Conservation (phyloP, 2,888 invertebrate genomes). For the Lottia scabra region DNA sequence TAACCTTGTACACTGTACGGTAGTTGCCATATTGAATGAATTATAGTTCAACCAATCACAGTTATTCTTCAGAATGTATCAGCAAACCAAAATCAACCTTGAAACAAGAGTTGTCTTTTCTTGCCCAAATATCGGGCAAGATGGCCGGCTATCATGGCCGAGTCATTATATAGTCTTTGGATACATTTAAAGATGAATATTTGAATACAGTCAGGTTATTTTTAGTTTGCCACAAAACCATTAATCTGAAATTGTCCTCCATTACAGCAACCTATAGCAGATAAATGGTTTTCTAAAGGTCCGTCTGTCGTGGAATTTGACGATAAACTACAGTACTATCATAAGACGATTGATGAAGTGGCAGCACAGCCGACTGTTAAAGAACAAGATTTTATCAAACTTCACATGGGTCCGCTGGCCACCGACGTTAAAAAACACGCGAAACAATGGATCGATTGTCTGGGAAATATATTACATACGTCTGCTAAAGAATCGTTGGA, state of each 20-base stretch:
- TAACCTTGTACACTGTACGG: no score
- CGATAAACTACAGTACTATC: conserved; percentile 87
- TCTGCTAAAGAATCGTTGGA: conserved; percentile 79
- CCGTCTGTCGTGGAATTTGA: conserved; percentile 80
- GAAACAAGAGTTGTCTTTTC: no score
- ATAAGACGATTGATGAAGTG: conserved; percentile 80
- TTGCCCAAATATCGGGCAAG: no score
- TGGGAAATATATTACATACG: conserved; percentile 79
- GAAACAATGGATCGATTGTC: conserved; percentile 81
- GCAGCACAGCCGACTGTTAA: conserved; percentile 63
- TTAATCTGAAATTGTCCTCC: background rate
- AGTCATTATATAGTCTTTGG: no score
- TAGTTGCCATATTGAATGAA: no score
- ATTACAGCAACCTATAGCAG: conserved; percentile 75
- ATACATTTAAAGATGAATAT: no score
- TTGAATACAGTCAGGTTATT: no score
- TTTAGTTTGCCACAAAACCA: no score
- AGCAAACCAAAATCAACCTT: no score
- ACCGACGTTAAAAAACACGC: conserved; percentile 80
- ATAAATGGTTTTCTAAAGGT: conserved; percentile 80
- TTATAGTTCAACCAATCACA: no score
- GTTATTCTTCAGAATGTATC: no score
- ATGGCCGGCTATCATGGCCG: no score
- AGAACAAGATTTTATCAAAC: conserved; percentile 68
- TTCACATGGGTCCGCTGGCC: conserved; percentile 81